A percentile compares a stretch with the other conserved stretches of the same genome.
Evolutionary conservation across 1,140 invertebrate genomes (phyloP).

Genomic region (Zaprionus kolodkinae): DNA sequence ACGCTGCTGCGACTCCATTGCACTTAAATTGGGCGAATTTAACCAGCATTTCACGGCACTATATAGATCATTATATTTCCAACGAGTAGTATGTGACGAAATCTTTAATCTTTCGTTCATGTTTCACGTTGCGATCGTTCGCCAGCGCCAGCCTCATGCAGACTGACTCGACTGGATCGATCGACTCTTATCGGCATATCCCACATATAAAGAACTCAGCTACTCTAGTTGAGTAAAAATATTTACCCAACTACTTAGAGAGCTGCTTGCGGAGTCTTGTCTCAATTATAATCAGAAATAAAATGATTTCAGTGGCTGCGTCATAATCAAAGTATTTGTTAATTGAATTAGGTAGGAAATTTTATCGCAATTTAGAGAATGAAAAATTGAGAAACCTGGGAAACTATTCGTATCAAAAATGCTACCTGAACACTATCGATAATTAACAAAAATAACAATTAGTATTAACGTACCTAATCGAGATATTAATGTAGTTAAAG

Average conservation of each 20-base stretch:
- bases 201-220: no score
- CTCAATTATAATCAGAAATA: background rate
- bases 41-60: conserved; percentile 17
- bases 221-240: background rate
- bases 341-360: background rate
- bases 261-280: background rate
- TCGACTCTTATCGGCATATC: background rate
- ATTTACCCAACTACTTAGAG: background rate
- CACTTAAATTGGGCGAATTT: conserved; percentile 15
- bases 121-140: conserved; percentile 7
- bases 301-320: background rate
- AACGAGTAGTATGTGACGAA: background rate
- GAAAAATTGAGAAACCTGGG: no score
- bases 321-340: background rate
- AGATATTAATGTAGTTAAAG: background rate
- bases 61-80: conserved; percentile 14
- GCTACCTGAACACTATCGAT: no score
- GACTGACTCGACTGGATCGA: background rate
- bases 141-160: background rate
- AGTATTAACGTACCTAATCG: no score
- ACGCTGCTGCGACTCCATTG: conserved; percentile 16
- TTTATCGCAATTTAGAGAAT: background rate
- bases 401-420: no score
- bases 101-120: conserved; percentile 1
- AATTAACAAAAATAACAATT: no score